Percentiles rank a stretch among this genome's conserved stretches.
These are phyloP conservation scores for Progne subis DNA, from an alignment of 2,113 vertebrate species.

Conservation along the genomic window DNA sequence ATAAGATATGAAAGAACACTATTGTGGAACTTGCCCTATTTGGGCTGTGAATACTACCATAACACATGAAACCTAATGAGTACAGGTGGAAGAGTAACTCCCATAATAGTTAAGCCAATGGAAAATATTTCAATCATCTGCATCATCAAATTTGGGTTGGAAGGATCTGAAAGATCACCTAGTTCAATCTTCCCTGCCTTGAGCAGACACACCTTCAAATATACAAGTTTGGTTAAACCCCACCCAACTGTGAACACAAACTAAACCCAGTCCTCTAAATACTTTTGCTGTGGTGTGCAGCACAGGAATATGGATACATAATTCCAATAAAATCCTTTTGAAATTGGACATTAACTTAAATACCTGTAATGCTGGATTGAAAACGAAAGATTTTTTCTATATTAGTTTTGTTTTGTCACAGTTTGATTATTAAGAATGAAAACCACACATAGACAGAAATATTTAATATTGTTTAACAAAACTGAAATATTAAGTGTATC, in stretches of 20 bases:
- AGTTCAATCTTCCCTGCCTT: not conserved
- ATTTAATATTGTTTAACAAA: constrained; percentile 33
- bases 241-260: not conserved
- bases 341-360: constrained; percentile 26
- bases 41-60: not conserved
- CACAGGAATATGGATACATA: constrained; percentile 2
- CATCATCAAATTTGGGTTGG: not conserved
- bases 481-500: not conserved
- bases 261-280: not conserved
- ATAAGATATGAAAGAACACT: not conserved
- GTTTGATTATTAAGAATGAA: constrained; percentile 47
- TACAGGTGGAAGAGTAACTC: not conserved
- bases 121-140: not conserved
- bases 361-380: not conserved
- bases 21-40: not conserved
- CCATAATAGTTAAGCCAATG: not conserved
- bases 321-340: constrained; percentile 2
- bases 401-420: constrained; percentile 32
- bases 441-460: constrained; percentile 28
- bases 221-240: not conserved
- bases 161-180: not conserved
- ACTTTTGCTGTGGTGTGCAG: not conserved
- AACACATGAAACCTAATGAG: not conserved
- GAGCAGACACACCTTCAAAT: not conserved
- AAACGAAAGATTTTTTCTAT: constrained; percentile 39